phyloP scores from a whole-genome alignment of 2,113 vertebrate genomes.

The Chlorodrepanis virens region DNA sequence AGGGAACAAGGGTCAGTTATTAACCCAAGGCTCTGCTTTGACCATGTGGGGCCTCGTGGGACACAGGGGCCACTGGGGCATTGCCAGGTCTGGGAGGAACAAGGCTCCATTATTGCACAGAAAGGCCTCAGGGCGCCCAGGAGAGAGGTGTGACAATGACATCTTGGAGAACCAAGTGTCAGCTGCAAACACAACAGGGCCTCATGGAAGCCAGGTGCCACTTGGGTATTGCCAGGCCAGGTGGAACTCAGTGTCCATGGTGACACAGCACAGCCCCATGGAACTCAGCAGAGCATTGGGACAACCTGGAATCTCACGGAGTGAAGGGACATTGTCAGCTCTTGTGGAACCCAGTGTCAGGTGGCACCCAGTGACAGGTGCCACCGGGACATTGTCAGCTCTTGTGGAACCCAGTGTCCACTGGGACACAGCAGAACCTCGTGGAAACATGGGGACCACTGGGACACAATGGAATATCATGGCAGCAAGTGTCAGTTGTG shows the following conservation, averaged over 20 bases:
- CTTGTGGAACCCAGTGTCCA: not conserved
- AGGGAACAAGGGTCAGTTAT: no score
- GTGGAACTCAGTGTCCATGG: not conserved
- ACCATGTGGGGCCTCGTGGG: no score
- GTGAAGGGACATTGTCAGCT: no score
- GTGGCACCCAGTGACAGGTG: not conserved
- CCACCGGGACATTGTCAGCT: not conserved
- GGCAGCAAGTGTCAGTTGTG: no score
- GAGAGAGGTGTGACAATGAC: not conserved
- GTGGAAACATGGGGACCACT: no score
- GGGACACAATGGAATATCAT: no score
- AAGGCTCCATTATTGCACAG: not conserved
- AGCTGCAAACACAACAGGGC: no score
- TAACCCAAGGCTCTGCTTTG: no score
- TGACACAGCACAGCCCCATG: not conserved
- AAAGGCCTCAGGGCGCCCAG: not conserved
- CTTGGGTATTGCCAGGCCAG: not conserved
- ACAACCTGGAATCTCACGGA: no score
- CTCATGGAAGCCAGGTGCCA: not conserved
- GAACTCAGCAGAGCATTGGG: not conserved
- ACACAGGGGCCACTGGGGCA: no score
- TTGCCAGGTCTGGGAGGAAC: no score
- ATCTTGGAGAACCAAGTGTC: no score
- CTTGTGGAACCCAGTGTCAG: not conserved
- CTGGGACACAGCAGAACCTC: not conserved